phyloP scores from a whole-genome alignment of 2,113 vertebrate genomes.

The Cervus canadensis region DNA sequence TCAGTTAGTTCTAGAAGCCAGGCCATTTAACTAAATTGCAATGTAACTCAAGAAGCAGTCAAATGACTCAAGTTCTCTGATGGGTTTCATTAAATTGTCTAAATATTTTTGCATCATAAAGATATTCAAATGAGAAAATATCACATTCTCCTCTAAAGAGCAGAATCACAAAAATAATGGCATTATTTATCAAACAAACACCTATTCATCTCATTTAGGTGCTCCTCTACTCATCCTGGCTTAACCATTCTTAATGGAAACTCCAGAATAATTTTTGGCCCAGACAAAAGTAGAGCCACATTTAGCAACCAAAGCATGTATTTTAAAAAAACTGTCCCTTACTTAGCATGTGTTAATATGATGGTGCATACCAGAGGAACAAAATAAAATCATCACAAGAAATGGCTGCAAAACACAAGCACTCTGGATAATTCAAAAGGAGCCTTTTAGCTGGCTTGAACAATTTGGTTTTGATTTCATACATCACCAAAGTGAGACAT shows the following conservation, averaged over 20 bases:
- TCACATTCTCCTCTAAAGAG: neutral
- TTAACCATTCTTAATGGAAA: slow-evolving; percentile 48
- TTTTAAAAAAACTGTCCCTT: slow-evolving; percentile 64
- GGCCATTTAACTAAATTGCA: neutral
- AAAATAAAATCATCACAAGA: slow-evolving; percentile 71
- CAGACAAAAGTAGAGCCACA: slow-evolving; percentile 55
- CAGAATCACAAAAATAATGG: neutral
- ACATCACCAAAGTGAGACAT: slow-evolving; percentile 59
- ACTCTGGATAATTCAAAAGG: slow-evolving; percentile 52
- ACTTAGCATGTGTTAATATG: slow-evolving; percentile 69
- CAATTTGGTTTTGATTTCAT: slow-evolving; percentile 72
- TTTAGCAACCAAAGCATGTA: slow-evolving; percentile 58
- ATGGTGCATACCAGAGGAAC: slow-evolving; percentile 62
- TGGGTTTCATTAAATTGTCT: neutral
- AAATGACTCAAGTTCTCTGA: neutral
- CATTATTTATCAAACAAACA: neutral
- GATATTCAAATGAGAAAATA: slow-evolving; percentile 1
- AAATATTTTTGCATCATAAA: neutral
- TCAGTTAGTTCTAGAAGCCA: neutral
- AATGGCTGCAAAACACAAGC: slow-evolving; percentile 39
- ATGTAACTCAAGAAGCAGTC: neutral
- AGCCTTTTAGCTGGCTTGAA: slow-evolving; percentile 21
- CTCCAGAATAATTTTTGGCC: slow-evolving; percentile 9
- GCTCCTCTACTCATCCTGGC: neutral
- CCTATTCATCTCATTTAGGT: neutral